A percentile compares a stretch with the other conserved stretches of the same genome.
phyloP scores from a whole-genome alignment of 1,140 invertebrate species.

The Heliothis virescens region DNA sequence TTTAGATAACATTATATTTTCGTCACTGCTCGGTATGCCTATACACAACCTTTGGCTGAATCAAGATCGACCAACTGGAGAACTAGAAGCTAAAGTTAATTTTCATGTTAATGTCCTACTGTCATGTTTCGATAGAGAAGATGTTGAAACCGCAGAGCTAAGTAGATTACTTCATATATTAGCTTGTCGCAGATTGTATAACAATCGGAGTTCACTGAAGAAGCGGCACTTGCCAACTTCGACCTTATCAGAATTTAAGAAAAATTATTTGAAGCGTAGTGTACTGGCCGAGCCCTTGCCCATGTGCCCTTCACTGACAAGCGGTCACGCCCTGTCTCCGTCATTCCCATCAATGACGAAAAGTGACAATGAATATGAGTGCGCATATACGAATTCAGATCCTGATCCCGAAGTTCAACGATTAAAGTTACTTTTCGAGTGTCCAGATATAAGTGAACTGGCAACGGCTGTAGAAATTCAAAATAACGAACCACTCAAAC shows the following conservation, averaged over 20 bases:
- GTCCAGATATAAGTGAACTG: constrained; percentile 79
- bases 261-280: constrained; percentile 76
- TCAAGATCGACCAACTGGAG: constrained; percentile 58
- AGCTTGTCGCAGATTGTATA: constrained; percentile 75
- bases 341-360: constrained; percentile 64
- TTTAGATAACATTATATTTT: constrained; percentile 70
- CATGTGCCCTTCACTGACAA: constrained; percentile 57
- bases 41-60: constrained; percentile 72
- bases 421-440: constrained; percentile 74
- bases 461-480: constrained; percentile 76
- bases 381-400: constrained; percentile 36
- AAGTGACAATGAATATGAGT: constrained; percentile 55
- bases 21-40: constrained; percentile 70
- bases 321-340: constrained; percentile 36
- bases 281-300: constrained; percentile 72
- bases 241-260: constrained; percentile 76
- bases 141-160: constrained; percentile 75
- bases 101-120: constrained; percentile 76
- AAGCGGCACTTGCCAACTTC: constrained; percentile 62
- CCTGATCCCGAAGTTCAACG: constrained; percentile 54
- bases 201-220: constrained; percentile 78
- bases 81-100: constrained; percentile 73
- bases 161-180: constrained; percentile 75
- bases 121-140: constrained; percentile 75
- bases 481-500: constrained; percentile 63